phyloP scores from a whole-genome alignment of 2,797 vertebrate genomes.

The Sebastes goodei region DNA sequence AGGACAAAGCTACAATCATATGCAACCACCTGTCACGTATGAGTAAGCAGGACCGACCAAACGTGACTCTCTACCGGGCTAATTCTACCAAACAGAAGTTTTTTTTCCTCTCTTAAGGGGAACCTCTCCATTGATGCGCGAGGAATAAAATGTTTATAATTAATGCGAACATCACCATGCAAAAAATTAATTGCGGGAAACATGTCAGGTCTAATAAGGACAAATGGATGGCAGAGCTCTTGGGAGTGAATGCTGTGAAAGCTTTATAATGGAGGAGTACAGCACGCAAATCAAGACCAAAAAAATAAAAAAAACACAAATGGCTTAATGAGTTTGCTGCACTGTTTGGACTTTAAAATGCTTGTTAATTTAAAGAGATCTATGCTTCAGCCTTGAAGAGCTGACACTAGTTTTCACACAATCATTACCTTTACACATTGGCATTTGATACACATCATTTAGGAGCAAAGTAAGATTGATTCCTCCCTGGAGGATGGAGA shows the following conservation, averaged over 20 bases:
- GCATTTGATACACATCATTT: background rate
- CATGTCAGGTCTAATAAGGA: conserved; percentile 32
- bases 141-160: conserved; percentile 36
- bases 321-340: conserved; percentile 29
- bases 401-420: background rate
- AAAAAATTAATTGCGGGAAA: conserved; percentile 31
- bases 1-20: background rate
- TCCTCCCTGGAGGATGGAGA: background rate
- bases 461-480: background rate
- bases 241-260: conserved; percentile 12
- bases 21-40: conserved; percentile 14
- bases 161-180: conserved; percentile 33
- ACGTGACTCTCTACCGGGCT: conserved; percentile 16
- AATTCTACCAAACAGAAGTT: conserved; percentile 23
- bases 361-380: conserved; percentile 21
- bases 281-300: background rate
- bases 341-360: conserved; percentile 34
- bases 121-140: conserved; percentile 20
- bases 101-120: conserved; percentile 7
- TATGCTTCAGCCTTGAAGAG: background rate
- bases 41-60: conserved; percentile 10
- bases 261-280: background rate
- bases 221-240: conserved; percentile 16
- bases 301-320: background rate
- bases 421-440: background rate